Evolutionary conservation across 2,113 vertebrate species (phyloP).

Genomic region (Astatoreochromis straeleni): DNA sequence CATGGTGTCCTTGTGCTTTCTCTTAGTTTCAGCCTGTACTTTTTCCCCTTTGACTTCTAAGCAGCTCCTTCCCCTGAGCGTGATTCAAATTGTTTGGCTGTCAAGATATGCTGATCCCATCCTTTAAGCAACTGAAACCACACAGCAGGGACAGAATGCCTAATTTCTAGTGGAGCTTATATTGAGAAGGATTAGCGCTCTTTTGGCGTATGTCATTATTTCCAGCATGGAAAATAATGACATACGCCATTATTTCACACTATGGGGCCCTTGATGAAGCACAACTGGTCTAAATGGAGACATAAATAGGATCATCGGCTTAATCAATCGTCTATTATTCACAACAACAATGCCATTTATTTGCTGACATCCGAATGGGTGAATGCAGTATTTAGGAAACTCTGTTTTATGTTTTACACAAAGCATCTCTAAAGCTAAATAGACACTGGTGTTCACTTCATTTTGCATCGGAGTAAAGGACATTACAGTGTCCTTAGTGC

Average conservation of each 20-base stretch:
- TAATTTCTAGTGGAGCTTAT: slow-evolving; percentile 5
- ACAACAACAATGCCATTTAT: neutral
- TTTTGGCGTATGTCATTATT: slow-evolving; percentile 18
- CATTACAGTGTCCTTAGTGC: neutral
- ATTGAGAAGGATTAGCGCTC: slow-evolving; percentile 12
- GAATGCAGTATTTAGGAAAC: neutral
- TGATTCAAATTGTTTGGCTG: neutral
- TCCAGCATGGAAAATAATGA: slow-evolving; percentile 16
- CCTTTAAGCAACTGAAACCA: slow-evolving; percentile 2
- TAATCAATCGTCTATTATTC: slow-evolving; percentile 16
- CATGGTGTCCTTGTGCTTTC: neutral
- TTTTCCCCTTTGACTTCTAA: slow-evolving; percentile 1
- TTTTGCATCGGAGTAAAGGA: neutral
- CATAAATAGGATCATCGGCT: slow-evolving; percentile 26
- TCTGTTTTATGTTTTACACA: neutral
- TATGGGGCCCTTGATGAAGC: neutral
- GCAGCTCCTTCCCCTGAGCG: neutral
- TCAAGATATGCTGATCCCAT: slow-evolving; percentile 26
- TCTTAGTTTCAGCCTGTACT: neutral
- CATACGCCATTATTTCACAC: slow-evolving; percentile 17
- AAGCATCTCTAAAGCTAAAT: neutral
- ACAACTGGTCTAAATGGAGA: slow-evolving; percentile 13
- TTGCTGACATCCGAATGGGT: neutral
- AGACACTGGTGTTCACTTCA: neutral
- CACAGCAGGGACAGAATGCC: slow-evolving; percentile 23